Percentiles rank a stretch among this genome's conserved stretches.
phyloP scores from a whole-genome alignment of 2,888 invertebrate genomes.

The Amblyjoppa proteus region DNA sequence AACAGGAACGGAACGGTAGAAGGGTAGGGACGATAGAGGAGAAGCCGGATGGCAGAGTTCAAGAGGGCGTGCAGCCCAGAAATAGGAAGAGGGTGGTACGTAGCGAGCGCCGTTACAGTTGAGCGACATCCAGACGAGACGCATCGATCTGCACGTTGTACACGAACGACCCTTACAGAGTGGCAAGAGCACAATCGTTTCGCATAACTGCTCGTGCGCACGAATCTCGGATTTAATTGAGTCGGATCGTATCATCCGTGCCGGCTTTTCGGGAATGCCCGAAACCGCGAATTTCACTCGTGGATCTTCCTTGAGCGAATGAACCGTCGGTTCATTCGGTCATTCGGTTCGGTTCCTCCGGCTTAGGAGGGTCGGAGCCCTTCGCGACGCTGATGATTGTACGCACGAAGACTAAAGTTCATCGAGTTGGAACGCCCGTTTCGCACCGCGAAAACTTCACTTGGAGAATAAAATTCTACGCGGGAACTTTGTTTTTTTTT shows the following conservation, averaged over 20 bases:
- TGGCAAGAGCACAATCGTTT: slow-evolving; percentile 73
- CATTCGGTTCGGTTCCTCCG: too few relatives aligned
- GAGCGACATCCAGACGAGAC: slow-evolving; percentile 77
- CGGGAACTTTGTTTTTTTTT: too few relatives aligned
- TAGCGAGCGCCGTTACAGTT: slow-evolving; percentile 77
- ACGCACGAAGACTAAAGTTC: too few relatives aligned
- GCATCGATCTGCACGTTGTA: slow-evolving; percentile 80
- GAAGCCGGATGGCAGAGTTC: neutral
- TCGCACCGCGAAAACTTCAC: too few relatives aligned
- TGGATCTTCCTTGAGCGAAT: neutral
- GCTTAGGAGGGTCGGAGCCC: too few relatives aligned
- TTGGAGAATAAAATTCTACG: too few relatives aligned
- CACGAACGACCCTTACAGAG: slow-evolving; percentile 46
- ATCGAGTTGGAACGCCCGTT: too few relatives aligned
- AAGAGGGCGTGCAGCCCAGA: slow-evolving; percentile 46
- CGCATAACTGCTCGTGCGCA: slow-evolving; percentile 76
- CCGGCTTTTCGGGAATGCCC: slow-evolving; percentile 52
- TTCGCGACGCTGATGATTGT: too few relatives aligned
- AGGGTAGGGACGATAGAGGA: too few relatives aligned
- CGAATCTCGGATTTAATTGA: slow-evolving; percentile 70
- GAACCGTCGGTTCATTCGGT: too few relatives aligned
- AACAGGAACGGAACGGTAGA: slow-evolving; percentile 42
- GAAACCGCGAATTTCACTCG: slow-evolving; percentile 49
- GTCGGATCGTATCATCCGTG: slow-evolving; percentile 48
- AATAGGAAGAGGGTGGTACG: slow-evolving; percentile 80